Evolutionary conservation across 2,888 invertebrate genomes (phyloP).

Genomic region (Thera obeliscata): DNA sequence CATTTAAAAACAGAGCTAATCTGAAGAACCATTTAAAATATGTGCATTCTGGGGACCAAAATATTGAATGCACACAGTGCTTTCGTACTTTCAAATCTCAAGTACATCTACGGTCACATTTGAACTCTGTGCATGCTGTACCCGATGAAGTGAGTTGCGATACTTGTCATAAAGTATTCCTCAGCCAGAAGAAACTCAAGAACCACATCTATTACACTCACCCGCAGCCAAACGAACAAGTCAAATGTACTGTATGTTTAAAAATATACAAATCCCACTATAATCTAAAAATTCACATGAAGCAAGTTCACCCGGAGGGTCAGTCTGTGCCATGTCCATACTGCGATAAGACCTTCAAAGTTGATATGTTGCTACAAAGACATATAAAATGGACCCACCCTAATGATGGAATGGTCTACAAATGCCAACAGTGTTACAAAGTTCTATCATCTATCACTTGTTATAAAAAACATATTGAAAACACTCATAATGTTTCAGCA

Average conservation of each 20-base stretch:
- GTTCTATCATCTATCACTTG: constrained; percentile 44
- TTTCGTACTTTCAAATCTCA: constrained; percentile 50
- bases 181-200: constrained; percentile 50
- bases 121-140: constrained; percentile 47
- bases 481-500: constrained; percentile 43
- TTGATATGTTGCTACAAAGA: constrained; percentile 50
- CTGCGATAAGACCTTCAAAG: constrained; percentile 53
- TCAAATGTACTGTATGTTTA: constrained; percentile 47
- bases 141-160: constrained; percentile 43
- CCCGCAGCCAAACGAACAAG: constrained; percentile 46
- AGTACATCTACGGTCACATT: constrained; percentile 49
- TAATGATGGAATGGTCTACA: constrained; percentile 49
- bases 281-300: constrained; percentile 53
- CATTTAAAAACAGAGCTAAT: constrained; percentile 49
- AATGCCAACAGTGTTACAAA: constrained; percentile 50
- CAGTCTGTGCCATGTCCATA: constrained; percentile 45
- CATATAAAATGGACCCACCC: constrained; percentile 57
- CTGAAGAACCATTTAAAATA: constrained; percentile 48
- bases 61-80: constrained; percentile 49
- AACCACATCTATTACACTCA: constrained; percentile 57
- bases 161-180: constrained; percentile 50
- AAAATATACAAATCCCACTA: constrained; percentile 53
- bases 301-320: constrained; percentile 50
- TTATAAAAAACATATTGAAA: constrained; percentile 47
- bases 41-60: constrained; percentile 47